Percentiles rank a stretch among this genome's conserved stretches.
Evolutionary conservation across 2,888 invertebrate genomes (phyloP).

Genomic region (Yponomeuta plumbellus): DNA sequence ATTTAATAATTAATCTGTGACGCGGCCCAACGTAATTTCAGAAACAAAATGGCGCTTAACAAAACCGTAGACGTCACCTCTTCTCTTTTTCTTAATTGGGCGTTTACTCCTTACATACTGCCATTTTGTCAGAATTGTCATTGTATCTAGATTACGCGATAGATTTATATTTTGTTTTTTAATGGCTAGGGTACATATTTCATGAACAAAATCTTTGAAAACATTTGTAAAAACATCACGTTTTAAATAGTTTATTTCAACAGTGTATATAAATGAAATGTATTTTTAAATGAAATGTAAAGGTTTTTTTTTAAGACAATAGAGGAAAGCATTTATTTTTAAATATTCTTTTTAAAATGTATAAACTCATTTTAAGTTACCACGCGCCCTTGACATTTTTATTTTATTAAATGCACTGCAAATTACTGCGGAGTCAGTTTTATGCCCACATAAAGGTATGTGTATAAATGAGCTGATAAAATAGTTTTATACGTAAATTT

Average conservation of each 20-base stretch:
- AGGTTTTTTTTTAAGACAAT: not conserved
- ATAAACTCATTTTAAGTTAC: conserved; percentile 4
- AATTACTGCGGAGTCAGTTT: not conserved
- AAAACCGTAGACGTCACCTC: no score
- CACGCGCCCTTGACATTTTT: not conserved
- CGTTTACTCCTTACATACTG: not conserved
- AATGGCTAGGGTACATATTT: no score
- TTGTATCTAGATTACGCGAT: not conserved
- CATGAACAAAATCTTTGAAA: not conserved
- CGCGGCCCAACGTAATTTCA: not conserved
- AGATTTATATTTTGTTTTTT: not conserved
- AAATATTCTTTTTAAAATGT: conserved; percentile 4
- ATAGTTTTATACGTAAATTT: not conserved
- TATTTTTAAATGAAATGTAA: conserved; percentile 6
- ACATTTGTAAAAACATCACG: conserved; percentile 1
- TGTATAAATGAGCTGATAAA: not conserved
- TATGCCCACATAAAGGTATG: not conserved
- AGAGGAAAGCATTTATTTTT: conserved; percentile 3
- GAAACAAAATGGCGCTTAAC: no score
- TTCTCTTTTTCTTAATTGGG: not conserved
- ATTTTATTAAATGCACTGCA: not conserved
- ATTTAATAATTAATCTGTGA: not conserved
- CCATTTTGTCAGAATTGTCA: conserved; percentile 1
- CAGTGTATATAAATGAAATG: not conserved
- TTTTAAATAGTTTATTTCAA: not conserved